A percentile compares a stretch with the other conserved stretches of the same genome.
Conservation (phyloP, 37 sponge, comb jelly and placozoan genomes). For the Halisarca cf. caerulea region DNA sequence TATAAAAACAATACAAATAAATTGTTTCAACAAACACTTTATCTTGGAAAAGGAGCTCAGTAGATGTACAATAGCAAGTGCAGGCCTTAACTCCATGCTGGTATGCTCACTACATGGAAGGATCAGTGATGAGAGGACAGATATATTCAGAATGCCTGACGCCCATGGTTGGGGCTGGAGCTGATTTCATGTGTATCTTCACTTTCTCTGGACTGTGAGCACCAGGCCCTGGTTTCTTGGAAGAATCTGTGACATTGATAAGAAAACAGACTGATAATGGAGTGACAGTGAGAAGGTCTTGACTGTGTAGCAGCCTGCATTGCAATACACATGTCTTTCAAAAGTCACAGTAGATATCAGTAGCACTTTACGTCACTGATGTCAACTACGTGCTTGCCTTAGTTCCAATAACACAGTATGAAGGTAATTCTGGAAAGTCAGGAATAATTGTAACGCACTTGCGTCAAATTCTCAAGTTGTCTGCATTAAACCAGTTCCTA, state of each 20-base stretch:
- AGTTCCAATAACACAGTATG: no score
- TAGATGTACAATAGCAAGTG: no score
- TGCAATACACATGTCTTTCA: background rate
- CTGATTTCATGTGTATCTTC: constrained; percentile 34
- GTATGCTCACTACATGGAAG: constrained; percentile 42
- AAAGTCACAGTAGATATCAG: background rate
- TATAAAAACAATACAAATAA: no score
- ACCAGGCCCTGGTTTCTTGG: constrained; percentile 94
- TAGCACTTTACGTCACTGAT: no score
- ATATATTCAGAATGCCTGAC: constrained; percentile 91
- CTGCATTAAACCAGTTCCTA: no score
- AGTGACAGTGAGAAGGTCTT: background rate
- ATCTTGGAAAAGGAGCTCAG: no score
- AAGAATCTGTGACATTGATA: constrained; percentile 65
- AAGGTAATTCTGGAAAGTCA: no score
- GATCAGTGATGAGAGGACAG: constrained; percentile 94
- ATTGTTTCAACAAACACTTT: no score
- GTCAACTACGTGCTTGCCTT: no score
- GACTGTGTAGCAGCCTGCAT: background rate
- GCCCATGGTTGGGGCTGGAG: constrained; percentile 84
- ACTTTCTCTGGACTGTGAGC: constrained; percentile 92
- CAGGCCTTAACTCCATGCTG: no score
- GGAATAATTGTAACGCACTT: no score
- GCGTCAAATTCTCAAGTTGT: no score
- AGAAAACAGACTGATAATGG: background rate